A percentile compares a stretch with the other conserved stretches of the same genome.
Conservation (phyloP, 2,888 invertebrate genomes). For the Pachydiplax longipennis region DNA sequence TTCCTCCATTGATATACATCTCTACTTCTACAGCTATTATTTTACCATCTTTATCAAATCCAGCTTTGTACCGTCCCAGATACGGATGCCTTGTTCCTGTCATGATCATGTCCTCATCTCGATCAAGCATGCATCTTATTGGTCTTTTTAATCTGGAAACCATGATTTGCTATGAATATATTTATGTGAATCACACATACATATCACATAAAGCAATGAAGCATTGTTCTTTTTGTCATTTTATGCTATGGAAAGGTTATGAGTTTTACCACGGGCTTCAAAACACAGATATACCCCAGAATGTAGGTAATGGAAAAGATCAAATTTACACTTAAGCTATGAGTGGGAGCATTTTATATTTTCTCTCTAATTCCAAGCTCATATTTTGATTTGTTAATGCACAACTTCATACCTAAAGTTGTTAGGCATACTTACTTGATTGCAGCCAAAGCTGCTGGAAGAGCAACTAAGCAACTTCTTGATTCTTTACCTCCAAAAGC, state of each 20-base stretch:
- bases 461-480: conserved; percentile 55
- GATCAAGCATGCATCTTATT: conserved; percentile 86
- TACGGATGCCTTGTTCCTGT: conserved; percentile 92
- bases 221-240: no score
- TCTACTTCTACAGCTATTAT: conserved; percentile 76
- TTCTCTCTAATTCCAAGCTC: no score
- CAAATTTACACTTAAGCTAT: no score
- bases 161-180: background rate
- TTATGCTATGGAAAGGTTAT: background rate
- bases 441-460: conserved; percentile 60
- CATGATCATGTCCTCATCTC: conserved; percentile 93
- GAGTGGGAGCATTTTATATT: no score
- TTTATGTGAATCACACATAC: no score
- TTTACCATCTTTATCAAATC: conserved; percentile 76
- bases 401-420: background rate
- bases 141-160: conserved; percentile 73
- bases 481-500: conserved; percentile 67
- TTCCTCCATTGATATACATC: conserved; percentile 84
- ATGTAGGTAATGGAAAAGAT: no score
- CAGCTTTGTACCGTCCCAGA: conserved; percentile 82
- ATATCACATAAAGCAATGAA: no score
- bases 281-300: no score
- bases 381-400: background rate
- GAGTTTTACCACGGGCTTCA: background rate
- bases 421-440: conserved; percentile 55